Evolutionary conservation across 2,888 invertebrate genomes (phyloP), one percentile per base, ranked within the genome.

Genomic region (Cerastoderma edule): DNA sequence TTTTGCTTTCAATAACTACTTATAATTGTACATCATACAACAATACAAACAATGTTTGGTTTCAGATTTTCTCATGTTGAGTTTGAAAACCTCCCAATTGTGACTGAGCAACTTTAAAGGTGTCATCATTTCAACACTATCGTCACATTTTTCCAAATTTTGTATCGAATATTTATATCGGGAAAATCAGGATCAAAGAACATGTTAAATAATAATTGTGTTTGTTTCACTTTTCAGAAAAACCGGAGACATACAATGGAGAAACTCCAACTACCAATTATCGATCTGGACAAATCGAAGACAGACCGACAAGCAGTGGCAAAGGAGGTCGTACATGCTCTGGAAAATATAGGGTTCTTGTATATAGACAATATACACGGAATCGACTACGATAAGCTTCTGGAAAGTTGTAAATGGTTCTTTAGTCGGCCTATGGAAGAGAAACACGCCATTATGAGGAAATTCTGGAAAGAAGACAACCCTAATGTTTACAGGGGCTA

Each of bases 291-390:
- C 16, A 80, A 80, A 54, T 83, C 85, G 13, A 75, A 78, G 33
- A 67, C 70, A 2, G 72, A 85, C 65, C 70, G 80, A 50, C 19
- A 39, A 56, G 68, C 77, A 0, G 75, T 83, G 8, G 88, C 83
- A 0, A 67, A 77, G 46, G 56, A 80, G 24, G 83, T 88, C 24
- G 84, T 86, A 8, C 54, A 84, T 6, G 85, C 85, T 0, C 76
- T 88, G 22, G 85, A 88, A 67, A 86, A 82, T 27, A 75, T 78
- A 5, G 88, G 88, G 0, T 88, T 88, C 69, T 74, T 87, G 10
- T 85, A 75, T 63, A 82, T 88, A 13, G 87, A 87, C 56, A 85
- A 85, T 50, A 78, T 84, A 1, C 64, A 78, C 24, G 85, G 85
- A 16, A 65, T 85, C 19, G 85, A 88, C 56, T 79, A 72, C 33